Conservation (phyloP, 2,113 vertebrate genomes). For the Hypomesus transpacificus region DNA sequence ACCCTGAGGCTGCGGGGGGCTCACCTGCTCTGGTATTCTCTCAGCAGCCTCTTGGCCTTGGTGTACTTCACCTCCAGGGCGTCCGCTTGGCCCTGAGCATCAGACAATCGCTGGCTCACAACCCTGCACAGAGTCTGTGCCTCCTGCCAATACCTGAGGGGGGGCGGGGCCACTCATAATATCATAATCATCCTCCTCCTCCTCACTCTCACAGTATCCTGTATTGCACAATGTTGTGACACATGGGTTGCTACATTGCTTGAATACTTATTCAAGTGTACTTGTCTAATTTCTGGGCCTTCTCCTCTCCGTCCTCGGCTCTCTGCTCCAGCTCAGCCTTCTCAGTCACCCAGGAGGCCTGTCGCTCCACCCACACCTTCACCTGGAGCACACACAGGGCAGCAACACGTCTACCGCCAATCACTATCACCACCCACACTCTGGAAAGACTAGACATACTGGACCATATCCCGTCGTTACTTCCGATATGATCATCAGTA, state of each 20-base stretch:
- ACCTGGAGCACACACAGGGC: slow-evolving; percentile 64
- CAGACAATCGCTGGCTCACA: slow-evolving; percentile 83
- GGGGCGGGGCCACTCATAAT: neutral
- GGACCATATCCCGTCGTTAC: no score
- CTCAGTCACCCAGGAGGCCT: slow-evolving; percentile 72
- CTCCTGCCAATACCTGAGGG: slow-evolving; percentile 83
- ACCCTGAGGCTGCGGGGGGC: slow-evolving; percentile 20
- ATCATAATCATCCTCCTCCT: slow-evolving; percentile 13
- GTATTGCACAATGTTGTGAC: neutral
- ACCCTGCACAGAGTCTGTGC: slow-evolving; percentile 86
- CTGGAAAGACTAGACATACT: no score
- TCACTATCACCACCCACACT: no score
- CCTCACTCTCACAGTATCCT: slow-evolving; percentile 1
- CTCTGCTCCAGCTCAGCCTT: slow-evolving; percentile 77
- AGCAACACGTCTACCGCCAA: no score
- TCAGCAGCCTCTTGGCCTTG: slow-evolving; percentile 82
- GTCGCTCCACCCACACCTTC: slow-evolving; percentile 70
- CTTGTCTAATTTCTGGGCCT: slow-evolving; percentile 83
- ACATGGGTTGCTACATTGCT: neutral
- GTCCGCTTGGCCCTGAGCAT: slow-evolving; percentile 85
- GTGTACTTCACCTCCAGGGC: slow-evolving; percentile 84
- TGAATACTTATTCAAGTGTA: slow-evolving; percentile 14
- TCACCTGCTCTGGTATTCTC: slow-evolving; percentile 86
- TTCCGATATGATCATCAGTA: no score
- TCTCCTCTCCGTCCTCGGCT: slow-evolving; percentile 80